A percentile compares a stretch with the other conserved stretches of the same genome.
These are phyloP conservation scores for Choristoneura rosaceana DNA, from an alignment of 2,888 invertebrate species.

Conservation along the genomic window DNA sequence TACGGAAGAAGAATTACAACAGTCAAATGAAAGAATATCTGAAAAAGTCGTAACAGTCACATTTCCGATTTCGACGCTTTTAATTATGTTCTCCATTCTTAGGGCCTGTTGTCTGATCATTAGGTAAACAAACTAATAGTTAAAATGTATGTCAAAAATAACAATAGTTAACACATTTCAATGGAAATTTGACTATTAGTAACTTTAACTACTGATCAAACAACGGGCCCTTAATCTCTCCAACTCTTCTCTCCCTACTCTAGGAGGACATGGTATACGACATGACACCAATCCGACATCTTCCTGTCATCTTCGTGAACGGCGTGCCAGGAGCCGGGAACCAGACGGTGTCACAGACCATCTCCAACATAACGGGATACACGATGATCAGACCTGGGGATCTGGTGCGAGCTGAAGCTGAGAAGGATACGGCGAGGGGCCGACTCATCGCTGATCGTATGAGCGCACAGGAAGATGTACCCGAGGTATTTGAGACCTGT, in stretches of 20 bases:
- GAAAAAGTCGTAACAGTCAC: too few relatives aligned
- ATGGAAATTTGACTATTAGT: too few relatives aligned
- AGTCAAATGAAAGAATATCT: too few relatives aligned
- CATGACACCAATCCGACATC: slow-evolving; percentile 76
- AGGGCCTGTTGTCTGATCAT: too few relatives aligned
- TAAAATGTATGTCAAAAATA: too few relatives aligned
- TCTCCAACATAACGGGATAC: slow-evolving; percentile 78
- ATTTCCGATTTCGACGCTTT: too few relatives aligned
- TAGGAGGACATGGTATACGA: slow-evolving; percentile 68
- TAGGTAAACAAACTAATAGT: too few relatives aligned
- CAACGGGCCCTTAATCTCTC: background rate
- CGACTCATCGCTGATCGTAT: slow-evolving; percentile 77
- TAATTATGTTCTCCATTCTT: background rate
- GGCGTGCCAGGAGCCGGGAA: slow-evolving; percentile 82
- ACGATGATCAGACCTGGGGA: slow-evolving; percentile 79
- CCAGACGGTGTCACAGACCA: slow-evolving; percentile 79
- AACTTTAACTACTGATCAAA: too few relatives aligned
- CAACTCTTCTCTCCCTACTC: background rate
- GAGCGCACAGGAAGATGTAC: slow-evolving; percentile 71
- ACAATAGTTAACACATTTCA: too few relatives aligned
- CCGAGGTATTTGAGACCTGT: slow-evolving; percentile 63
- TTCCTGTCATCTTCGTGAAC: slow-evolving; percentile 81
- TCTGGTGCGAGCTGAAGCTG: slow-evolving; percentile 76
- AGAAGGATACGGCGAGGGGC: slow-evolving; percentile 80
- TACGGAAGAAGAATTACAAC: too few relatives aligned